A percentile compares a stretch with the other conserved stretches of the same genome.
Conservation (phyloP, 1,140 invertebrate species). For the Bombus polaris region DNA sequence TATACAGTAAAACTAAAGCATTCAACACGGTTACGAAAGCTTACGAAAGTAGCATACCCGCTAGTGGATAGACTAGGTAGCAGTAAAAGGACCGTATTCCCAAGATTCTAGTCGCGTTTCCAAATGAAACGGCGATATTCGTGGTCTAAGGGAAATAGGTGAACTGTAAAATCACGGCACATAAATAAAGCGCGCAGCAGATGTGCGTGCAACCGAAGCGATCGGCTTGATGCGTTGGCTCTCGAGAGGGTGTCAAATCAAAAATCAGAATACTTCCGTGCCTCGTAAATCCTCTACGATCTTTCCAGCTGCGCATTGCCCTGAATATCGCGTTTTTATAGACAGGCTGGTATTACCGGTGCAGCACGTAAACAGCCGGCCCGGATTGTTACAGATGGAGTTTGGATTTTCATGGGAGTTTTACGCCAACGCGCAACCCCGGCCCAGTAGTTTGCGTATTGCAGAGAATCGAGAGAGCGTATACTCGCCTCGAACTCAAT, state of each 20-base stretch:
- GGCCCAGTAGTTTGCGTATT: too few species aligned
- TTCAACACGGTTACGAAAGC: background rate
- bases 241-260: constrained; percentile 42
- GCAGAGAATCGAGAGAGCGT: background rate
- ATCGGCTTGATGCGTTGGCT: background rate
- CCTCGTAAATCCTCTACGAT: constrained; percentile 50
- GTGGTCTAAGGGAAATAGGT: background rate
- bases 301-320: constrained; percentile 14
- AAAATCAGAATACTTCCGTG: constrained; percentile 43
- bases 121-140: constrained; percentile 6
- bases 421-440: background rate
- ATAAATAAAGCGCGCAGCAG: constrained; percentile 45
- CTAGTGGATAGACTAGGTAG: background rate
- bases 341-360: background rate
- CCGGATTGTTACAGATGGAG: constrained; percentile 29
- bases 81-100: background rate
- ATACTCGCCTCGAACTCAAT: background rate
- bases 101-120: background rate
- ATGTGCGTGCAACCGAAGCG: background rate
- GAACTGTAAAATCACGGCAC: constrained; percentile 40
- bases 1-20: background rate
- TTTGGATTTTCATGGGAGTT: constrained; percentile 27
- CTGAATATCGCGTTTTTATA: constrained; percentile 31
- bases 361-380: constrained; percentile 12
- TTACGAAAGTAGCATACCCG: background rate